Base-by-base conservation (phyloP, 2,113 vertebrate genomes). In the Mungos mungo region DNA sequence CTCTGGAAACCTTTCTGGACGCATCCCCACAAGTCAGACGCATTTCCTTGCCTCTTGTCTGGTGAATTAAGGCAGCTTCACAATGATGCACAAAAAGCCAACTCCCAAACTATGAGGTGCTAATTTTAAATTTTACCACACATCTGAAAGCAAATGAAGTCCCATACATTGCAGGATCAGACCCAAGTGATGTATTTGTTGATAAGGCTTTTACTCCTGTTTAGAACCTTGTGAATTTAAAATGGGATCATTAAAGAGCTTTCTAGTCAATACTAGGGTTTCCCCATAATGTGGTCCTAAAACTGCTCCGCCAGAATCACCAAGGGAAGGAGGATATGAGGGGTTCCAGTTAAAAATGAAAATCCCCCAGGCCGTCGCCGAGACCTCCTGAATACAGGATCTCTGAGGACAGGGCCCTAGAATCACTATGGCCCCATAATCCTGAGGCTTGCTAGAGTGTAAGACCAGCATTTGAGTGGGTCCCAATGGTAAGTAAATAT, bases 61-160 rank as follows among this genome's bases (percentile, higher is more conserved):
- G 47, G 16, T 96, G 63, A 88, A 83, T 31, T 31, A 86, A 86
- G 38, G 15, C 54, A 88, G 77, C 19, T 79, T 85, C 60, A 18
- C 9, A 14, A 31, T 25, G 41, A 23, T 71, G 69, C 21, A 3
- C 9, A 71, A 71, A 83, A 77, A 94, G 5, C 38, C 45, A 88
- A 41, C 9, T 35, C 60, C 12, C 0, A 89, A 85, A 86, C 19
- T 65, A 35, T 33, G 71, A 83, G 33, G 45, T 52, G 29, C 80
- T 92, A 10, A 57, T 90, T 93, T 84, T 89, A 90, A 94, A 83
- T 74, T 85, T 90, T 60, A 54, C 57, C 14, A 52, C 57, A 85
- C 19, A 38, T 80, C 41, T 77, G 65, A 88, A 92, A 92, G 63
- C 79, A 92, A 93, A 87, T 7, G 21, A 89, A 92, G 25, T 35